Conservation (phyloP, 2,888 invertebrate species). For the Harpalus rubripes region DNA sequence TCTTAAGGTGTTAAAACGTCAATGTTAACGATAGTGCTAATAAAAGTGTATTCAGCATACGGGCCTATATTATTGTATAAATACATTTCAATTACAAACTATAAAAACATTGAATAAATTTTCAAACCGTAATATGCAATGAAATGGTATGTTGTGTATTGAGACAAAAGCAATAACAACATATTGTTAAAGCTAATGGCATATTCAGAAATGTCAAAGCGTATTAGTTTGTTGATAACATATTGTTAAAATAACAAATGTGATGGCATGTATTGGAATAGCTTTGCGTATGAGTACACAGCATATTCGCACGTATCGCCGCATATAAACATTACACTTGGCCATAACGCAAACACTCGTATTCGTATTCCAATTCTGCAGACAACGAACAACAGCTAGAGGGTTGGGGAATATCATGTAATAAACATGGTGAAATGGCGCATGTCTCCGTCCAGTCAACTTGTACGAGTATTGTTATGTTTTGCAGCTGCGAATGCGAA, state of each 20-base stretch:
- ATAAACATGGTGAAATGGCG: constrained; percentile 53
- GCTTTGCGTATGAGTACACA: constrained; percentile 34
- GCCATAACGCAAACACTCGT: constrained; percentile 40
- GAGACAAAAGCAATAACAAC: not conserved
- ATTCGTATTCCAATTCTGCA: constrained; percentile 47
- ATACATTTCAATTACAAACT: too few species aligned
- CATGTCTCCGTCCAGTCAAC: constrained; percentile 41
- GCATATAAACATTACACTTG: constrained; percentile 54
- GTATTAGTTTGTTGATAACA: constrained; percentile 35
- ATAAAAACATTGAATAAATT: not conserved
- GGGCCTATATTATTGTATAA: too few species aligned
- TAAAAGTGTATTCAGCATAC: too few species aligned
- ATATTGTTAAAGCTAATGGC: constrained; percentile 10
- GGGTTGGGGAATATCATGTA: constrained; percentile 43
- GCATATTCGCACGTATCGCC: constrained; percentile 40
- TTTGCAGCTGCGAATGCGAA: constrained; percentile 51
- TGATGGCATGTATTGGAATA: constrained; percentile 37
- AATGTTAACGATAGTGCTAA: too few species aligned
- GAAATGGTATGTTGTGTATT: not conserved
- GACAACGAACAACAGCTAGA: constrained; percentile 28
- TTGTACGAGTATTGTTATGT: constrained; percentile 66
- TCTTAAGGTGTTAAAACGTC: too few species aligned
- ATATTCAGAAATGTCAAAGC: constrained; percentile 11
- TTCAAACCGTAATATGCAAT: not conserved
- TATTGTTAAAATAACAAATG: constrained; percentile 34